Conservation (phyloP, 2,113 vertebrate genomes). For the Dipodomys spectabilis region DNA sequence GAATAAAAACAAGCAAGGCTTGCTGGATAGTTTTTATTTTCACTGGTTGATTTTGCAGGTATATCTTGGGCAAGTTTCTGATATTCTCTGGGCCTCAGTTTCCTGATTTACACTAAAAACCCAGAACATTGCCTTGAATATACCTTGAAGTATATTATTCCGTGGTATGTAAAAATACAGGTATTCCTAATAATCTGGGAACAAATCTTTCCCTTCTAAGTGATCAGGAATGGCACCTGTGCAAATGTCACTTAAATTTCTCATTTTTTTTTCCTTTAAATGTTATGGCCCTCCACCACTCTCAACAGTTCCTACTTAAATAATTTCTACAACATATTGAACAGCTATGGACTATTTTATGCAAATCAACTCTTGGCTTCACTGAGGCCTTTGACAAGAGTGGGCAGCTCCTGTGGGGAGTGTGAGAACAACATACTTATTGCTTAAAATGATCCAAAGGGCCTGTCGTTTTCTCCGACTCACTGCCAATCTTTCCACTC, state of each 20-base stretch:
- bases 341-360: background rate
- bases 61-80: background rate
- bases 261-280: background rate
- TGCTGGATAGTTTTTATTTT: background rate
- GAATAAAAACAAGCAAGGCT: background rate
- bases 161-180: background rate
- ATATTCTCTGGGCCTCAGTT: background rate
- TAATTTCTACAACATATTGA: background rate
- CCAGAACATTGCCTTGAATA: background rate
- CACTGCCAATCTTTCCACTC: background rate
- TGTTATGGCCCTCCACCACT: background rate
- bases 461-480: background rate
- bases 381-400: background rate
- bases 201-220: background rate
- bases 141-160: background rate
- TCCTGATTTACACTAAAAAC: background rate
- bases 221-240: constrained; percentile 18
- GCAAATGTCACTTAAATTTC: background rate
- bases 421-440: background rate
- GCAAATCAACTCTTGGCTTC: background rate
- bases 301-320: background rate
- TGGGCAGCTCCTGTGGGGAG: background rate
- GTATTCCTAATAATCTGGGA: constrained; percentile 24
- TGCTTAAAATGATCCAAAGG: background rate
- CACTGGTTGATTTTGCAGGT: background rate